Percentiles rank a stretch among this genome's conserved stretches.
phyloP scores from a whole-genome alignment of 2,888 invertebrate species.

The Noctua comes region DNA sequence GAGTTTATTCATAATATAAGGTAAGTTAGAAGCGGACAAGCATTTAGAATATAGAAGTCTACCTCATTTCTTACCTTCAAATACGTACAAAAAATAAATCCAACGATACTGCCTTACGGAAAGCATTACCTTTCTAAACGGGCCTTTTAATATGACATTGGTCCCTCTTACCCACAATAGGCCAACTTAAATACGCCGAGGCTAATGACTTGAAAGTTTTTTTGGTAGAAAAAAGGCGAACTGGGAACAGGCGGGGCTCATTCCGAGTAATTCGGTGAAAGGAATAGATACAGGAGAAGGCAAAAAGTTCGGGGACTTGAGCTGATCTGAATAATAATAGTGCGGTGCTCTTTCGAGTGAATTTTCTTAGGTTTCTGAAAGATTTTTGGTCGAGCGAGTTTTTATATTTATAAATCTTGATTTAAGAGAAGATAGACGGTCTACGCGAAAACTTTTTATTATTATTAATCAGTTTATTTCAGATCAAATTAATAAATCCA shows the following conservation, averaged over 20 bases:
- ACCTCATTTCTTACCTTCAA: background rate
- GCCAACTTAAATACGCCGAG: conserved; percentile 61
- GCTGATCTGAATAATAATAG: conserved; percentile 73
- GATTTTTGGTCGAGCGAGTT: background rate
- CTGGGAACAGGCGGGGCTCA: conserved; percentile 73
- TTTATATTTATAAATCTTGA: background rate
- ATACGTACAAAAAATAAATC: conserved; percentile 31
- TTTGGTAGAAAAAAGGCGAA: conserved; percentile 69
- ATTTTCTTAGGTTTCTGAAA: conserved; percentile 2
- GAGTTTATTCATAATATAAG: too few relatives aligned
- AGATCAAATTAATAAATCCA: too few relatives aligned
- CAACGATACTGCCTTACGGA: conserved; percentile 1
- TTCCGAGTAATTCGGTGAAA: conserved; percentile 71
- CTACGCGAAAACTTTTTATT: background rate
- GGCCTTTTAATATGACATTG: conserved; percentile 42
- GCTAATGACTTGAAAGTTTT: conserved; percentile 76
- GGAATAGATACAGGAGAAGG: conserved; percentile 68
- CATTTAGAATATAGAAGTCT: background rate
- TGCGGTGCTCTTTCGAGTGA: conserved; percentile 22
- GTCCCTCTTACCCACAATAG: conserved; percentile 57
- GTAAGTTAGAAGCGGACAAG: too few relatives aligned
- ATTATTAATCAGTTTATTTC: too few relatives aligned
- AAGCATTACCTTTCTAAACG: conserved; percentile 42
- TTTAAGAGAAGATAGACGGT: background rate
- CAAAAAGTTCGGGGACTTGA: conserved; percentile 68